Evolutionary conservation across 2,888 invertebrate species (phyloP), one percentile per base, ranked within the genome.

Genomic region (Augiades crinisus): DNA sequence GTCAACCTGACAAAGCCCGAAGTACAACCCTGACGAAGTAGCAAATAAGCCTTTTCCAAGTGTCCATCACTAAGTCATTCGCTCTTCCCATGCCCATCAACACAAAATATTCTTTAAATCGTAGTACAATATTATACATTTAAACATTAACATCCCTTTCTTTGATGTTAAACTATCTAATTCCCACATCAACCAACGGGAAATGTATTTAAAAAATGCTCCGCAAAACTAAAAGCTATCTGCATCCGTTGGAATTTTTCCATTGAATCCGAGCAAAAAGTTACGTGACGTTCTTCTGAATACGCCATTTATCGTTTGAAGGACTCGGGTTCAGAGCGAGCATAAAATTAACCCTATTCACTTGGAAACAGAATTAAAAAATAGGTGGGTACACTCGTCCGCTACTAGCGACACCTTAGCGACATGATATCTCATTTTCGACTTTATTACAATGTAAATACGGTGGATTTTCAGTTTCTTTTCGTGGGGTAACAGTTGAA

Each of bases 341-440:
- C 40, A 43, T 55, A 47, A 55, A 57, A 55, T 57, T 55, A 57
- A 57, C 53, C 55, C 51, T 41, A 51, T 57, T 57, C 57, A 53
- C 38, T 49, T 22, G 53, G 50, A 47, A 54, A 52, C 46, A 53
- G 55, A 55, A 53, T 57, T 53, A 57, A 57, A 54, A 53, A 49
- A 38, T 53, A 49, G 49, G 41, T 24, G 19, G 40, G 27, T 50
- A 46, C 41, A 36, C 44, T 46, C 44, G 49, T 30, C 33, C 37
- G 19, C 43, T 38, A 30, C 30, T 12, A 30, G 30, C 30, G 12
- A 12, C 27, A 27, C 12, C 30, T n/a, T n/a, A 12, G 12, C 6
- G 17, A 41, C 47, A 52, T 47, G 34, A 33, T 44, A 45, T 47
- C 45, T 22, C 31, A 12, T 40, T 52, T 30, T 19, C 13, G 30